Evolutionary conservation across 2,113 vertebrate species (phyloP).

Genomic region (Mixornis gularis): DNA sequence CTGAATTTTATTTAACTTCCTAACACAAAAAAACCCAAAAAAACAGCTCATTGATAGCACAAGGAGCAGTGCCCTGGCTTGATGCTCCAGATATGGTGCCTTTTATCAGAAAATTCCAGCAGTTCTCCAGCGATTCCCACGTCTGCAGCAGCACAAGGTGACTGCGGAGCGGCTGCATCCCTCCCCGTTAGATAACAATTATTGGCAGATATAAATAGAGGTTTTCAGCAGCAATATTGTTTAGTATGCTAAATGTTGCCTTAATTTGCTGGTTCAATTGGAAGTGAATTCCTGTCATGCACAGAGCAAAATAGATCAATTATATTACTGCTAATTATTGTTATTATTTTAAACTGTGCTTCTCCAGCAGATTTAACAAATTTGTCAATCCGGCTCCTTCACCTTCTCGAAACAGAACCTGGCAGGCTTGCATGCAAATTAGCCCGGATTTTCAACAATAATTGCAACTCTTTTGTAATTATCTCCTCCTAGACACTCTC

Average conservation of each 20-base stretch:
- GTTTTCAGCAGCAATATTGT: constrained; percentile 54
- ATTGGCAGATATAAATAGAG: constrained; percentile 60
- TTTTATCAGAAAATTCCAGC: neutral
- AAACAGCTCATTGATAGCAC: fast-evolving
- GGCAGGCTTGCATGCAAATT: constrained; percentile 23
- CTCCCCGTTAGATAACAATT: constrained; percentile 32
- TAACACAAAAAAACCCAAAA: neutral
- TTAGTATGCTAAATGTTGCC: constrained; percentile 42
- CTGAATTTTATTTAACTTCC: neutral
- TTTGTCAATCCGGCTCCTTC: constrained; percentile 51
- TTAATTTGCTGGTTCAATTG: constrained; percentile 49
- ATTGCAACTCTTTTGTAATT: constrained; percentile 33
- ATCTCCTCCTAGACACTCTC: neutral
- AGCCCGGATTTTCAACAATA: neutral
- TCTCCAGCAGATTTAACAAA: constrained; percentile 56
- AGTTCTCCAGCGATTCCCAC: neutral
- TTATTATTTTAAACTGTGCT: constrained; percentile 62
- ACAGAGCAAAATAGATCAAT: constrained; percentile 58
- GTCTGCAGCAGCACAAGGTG: neutral
- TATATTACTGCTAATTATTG: constrained; percentile 61
- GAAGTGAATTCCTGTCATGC: constrained; percentile 56
- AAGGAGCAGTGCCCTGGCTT: neutral
- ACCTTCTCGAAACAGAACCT: constrained; percentile 19
- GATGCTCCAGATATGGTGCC: neutral
- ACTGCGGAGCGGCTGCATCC: neutral